phyloP scores from a whole-genome alignment of 2,113 vertebrate species.

The Cyrtonyx montezumae region DNA sequence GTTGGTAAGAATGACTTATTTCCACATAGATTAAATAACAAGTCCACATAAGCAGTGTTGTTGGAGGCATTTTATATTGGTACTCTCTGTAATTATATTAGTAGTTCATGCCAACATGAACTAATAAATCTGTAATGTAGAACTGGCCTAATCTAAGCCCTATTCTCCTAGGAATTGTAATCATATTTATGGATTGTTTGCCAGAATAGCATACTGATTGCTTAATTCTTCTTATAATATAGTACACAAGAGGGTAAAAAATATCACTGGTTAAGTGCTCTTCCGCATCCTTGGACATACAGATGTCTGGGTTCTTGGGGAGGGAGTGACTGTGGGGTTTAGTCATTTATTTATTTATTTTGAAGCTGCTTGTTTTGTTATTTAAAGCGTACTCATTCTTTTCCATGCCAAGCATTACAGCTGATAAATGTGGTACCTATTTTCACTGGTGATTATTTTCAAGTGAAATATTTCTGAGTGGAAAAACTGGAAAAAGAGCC shows the following conservation, averaged over 20 bases:
- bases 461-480: neutral
- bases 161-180: conserved; percentile 19
- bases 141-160: neutral
- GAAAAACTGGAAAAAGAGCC: neutral
- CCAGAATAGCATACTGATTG: neutral
- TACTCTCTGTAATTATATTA: neutral
- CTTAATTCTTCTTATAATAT: conserved; percentile 2
- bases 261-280: neutral
- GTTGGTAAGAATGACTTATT: neutral
- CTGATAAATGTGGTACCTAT: neutral
- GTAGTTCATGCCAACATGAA: neutral
- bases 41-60: neutral
- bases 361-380: neutral
- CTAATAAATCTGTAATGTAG: neutral
- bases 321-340: neutral
- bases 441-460: neutral
- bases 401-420: neutral
- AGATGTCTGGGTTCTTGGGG: neutral
- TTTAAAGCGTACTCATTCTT: neutral
- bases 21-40: neutral
- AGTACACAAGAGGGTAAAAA: neutral
- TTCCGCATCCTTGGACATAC: neutral
- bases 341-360: neutral
- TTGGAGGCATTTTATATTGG: neutral
- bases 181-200: neutral